These are phyloP conservation scores for Chiloscyllium punctatum DNA, from an alignment of 2,797 vertebrate genomes.

Conservation along the genomic window DNA sequence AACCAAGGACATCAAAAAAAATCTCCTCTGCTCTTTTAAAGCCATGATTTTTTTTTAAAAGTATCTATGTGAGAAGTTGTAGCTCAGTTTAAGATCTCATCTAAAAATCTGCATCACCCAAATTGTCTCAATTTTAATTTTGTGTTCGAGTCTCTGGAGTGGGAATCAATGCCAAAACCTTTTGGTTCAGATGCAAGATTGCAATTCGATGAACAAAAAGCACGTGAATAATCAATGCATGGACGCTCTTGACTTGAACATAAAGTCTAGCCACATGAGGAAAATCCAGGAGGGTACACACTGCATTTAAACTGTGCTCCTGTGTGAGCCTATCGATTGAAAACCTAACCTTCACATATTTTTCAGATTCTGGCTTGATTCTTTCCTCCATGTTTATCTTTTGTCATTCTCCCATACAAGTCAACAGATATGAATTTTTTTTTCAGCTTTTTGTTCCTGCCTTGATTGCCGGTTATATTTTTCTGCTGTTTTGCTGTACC, in stretches of 20 bases:
- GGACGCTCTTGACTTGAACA: not conserved
- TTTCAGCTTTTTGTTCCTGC: not conserved
- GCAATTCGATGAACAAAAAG: not conserved
- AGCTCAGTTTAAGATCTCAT: not conserved
- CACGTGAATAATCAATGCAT: not conserved
- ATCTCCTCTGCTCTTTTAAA: not conserved
- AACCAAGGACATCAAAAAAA: not conserved
- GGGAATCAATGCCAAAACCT: not conserved
- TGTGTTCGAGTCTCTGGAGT: not conserved
- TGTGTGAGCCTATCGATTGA: not conserved
- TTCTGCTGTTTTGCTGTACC: not conserved
- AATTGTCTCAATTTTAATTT: not conserved
- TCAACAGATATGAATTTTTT: slow-evolving; percentile 1
- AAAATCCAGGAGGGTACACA: not conserved
- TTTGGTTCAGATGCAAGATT: not conserved
- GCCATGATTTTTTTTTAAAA: not conserved
- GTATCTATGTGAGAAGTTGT: not conserved
- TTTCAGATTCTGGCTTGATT: not conserved
- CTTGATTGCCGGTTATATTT: not conserved
- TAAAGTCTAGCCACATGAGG: not conserved
- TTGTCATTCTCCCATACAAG: not conserved
- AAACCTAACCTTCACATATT: not conserved
- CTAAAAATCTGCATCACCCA: not conserved
- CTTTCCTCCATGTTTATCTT: not conserved
- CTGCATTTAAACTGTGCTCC: not conserved